These are phyloP conservation scores for Addax nasomaculatus DNA, from an alignment of 2,113 vertebrate genomes.

Conservation along the genomic window DNA sequence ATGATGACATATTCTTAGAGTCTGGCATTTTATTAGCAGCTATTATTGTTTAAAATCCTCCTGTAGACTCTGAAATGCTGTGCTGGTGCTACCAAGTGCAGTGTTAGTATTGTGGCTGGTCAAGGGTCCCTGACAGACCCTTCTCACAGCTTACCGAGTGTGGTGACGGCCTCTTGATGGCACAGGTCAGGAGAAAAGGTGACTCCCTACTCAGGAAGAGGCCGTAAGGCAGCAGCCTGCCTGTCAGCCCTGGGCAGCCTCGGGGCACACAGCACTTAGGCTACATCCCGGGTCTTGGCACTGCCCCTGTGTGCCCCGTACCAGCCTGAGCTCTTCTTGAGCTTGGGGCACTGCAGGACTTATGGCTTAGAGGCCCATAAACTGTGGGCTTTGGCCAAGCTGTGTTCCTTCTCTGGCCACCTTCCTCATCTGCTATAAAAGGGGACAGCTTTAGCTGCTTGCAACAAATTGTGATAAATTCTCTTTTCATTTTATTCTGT, in stretches of 20 bases:
- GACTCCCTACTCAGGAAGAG: neutral
- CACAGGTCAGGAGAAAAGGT: neutral
- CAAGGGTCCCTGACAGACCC: neutral
- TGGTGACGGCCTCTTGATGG: neutral
- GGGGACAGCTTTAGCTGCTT: neutral
- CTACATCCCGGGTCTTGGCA: neutral
- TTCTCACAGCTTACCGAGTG: neutral
- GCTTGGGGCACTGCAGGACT: neutral
- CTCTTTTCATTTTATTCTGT: neutral
- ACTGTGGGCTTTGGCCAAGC: neutral
- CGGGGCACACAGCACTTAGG: neutral
- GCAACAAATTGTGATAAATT: neutral
- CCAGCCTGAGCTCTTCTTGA: neutral
- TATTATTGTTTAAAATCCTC: neutral
- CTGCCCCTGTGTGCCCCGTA: fast-evolving
- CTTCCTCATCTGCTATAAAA: neutral
- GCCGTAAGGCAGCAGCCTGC: neutral
- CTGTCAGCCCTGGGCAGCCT: neutral
- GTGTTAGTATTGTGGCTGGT: neutral
- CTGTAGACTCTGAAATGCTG: neutral
- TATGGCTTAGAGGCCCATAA: neutral
- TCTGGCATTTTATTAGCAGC: neutral
- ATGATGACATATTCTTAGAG: neutral
- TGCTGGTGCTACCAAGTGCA: neutral
- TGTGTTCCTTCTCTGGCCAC: neutral